A percentile compares a stretch with the other conserved stretches of the same genome.
phyloP scores from a whole-genome alignment of 1,140 invertebrate species.

The Leptopilina boulardi region DNA sequence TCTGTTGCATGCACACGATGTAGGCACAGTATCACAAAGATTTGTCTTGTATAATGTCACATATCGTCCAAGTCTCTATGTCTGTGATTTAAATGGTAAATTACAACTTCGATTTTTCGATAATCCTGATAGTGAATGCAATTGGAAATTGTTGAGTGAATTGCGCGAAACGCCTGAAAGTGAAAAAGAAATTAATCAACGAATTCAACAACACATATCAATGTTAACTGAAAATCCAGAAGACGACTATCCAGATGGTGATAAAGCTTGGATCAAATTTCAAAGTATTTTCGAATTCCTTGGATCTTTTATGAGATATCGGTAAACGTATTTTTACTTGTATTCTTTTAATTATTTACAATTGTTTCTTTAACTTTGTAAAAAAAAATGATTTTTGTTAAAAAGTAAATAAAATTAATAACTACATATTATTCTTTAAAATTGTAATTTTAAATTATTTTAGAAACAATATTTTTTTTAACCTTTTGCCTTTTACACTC shows the following conservation, averaged over 20 bases:
- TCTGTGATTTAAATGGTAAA: slow-evolving; percentile 74
- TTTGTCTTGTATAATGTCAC: slow-evolving; percentile 84
- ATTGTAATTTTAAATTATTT: no score
- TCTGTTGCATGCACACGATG: slow-evolving; percentile 84
- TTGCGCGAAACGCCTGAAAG: slow-evolving; percentile 70
- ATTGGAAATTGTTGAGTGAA: slow-evolving; percentile 78
- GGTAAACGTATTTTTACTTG: slow-evolving; percentile 38
- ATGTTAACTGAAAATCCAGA: slow-evolving; percentile 80
- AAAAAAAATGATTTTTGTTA: neutral
- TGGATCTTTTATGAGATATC: slow-evolving; percentile 80
- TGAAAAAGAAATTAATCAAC: slow-evolving; percentile 42
- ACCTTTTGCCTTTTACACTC: no score
- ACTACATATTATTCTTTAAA: no score
- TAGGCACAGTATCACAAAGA: slow-evolving; percentile 79
- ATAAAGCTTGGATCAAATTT: slow-evolving; percentile 84
- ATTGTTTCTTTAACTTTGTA: neutral
- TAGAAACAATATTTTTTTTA: no score
- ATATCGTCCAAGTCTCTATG: slow-evolving; percentile 82
- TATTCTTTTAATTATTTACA: neutral
- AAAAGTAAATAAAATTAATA: no score
- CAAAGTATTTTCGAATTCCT: slow-evolving; percentile 79
- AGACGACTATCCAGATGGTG: slow-evolving; percentile 78
- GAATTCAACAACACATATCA: slow-evolving; percentile 73
- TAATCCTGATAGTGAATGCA: slow-evolving; percentile 68
- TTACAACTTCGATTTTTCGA: slow-evolving; percentile 65